Percentiles rank a stretch among this genome's conserved stretches.
Evolutionary conservation across 2,113 vertebrate genomes (phyloP).

Genomic region (Mesembrinibis cayennensis): DNA sequence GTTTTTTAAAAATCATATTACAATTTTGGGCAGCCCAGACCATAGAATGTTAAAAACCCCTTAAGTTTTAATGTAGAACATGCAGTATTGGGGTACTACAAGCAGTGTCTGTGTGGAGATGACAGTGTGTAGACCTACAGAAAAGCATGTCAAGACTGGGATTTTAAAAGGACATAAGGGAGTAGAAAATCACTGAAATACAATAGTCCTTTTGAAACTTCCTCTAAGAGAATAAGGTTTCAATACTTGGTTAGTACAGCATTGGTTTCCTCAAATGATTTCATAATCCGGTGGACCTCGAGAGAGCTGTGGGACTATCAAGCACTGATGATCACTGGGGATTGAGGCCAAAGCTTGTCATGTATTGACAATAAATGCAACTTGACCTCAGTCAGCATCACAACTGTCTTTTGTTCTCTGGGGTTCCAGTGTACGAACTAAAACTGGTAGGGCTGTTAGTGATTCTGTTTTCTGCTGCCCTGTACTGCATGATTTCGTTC

Average conservation of each 20-base stretch:
- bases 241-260: background rate
- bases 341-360: background rate
- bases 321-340: background rate
- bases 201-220: background rate
- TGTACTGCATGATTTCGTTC: background rate
- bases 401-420: background rate
- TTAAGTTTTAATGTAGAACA: background rate
- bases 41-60: background rate
- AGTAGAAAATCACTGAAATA: background rate
- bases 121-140: background rate
- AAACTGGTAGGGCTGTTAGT: background rate
- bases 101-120: background rate
- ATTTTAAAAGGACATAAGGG: background rate
- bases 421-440: background rate
- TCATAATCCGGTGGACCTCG: background rate
- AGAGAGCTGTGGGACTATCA: background rate
- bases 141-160: background rate
- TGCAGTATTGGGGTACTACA: background rate
- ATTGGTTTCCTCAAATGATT: background rate
- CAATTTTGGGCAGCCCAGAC: background rate
- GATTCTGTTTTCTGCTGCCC: background rate
- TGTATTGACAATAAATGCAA: background rate
- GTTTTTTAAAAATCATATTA: background rate
- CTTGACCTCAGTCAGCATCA: background rate
- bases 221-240: background rate